Percentiles rank a stretch among this genome's conserved stretches.
Conservation (phyloP, 2,113 vertebrate species). For the Spheniscus mendiculus region DNA sequence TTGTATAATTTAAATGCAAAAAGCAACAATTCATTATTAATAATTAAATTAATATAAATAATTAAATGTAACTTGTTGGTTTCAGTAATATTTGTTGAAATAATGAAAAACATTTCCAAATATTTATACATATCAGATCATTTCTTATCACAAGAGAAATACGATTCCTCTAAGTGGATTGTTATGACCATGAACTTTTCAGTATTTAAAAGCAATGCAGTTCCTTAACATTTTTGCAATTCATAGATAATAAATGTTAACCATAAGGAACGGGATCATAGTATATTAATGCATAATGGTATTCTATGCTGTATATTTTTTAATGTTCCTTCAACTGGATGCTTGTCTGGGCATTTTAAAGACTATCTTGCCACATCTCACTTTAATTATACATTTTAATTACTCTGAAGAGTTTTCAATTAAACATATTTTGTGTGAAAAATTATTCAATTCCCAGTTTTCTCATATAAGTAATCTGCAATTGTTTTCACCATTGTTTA, state of each 20-base stretch:
- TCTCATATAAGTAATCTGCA: background rate
- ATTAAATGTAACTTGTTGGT: background rate
- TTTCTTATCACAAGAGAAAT: background rate
- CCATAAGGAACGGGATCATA: background rate
- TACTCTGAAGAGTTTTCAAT: background rate
- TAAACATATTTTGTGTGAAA: background rate
- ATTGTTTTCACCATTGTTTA: background rate
- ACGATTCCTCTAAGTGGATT: background rate
- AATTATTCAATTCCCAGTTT: background rate
- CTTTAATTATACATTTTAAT: background rate
- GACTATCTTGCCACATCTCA: background rate
- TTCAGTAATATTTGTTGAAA: constrained; percentile 38
- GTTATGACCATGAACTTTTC: background rate
- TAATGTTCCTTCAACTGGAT: background rate
- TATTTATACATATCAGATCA: background rate
- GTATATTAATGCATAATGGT: background rate
- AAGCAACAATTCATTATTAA: background rate
- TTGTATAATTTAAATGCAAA: background rate
- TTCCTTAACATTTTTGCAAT: background rate
- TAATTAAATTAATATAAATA: background rate
- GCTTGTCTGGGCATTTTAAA: background rate
- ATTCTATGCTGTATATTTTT: background rate
- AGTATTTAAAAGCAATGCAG: background rate
- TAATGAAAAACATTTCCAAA: background rate
- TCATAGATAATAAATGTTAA: background rate